Percentiles rank a stretch among this genome's conserved stretches.
Conservation (phyloP, 2,113 vertebrate species). For the Silurus meridionalis region DNA sequence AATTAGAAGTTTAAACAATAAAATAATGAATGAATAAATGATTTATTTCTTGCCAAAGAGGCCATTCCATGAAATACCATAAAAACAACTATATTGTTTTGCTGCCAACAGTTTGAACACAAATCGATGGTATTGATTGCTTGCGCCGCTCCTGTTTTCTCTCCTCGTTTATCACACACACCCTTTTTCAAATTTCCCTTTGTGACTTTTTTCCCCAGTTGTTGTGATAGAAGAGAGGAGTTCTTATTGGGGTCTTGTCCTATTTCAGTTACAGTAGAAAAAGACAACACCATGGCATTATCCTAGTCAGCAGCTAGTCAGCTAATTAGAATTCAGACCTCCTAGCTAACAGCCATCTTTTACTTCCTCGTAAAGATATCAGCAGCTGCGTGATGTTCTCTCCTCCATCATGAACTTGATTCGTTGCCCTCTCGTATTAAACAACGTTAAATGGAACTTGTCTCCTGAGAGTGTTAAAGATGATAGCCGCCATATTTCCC, state of each 20-base stretch:
- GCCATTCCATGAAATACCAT: slow-evolving; percentile 63
- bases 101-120: slow-evolving; percentile 74
- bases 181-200: slow-evolving; percentile 16
- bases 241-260: background rate
- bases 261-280: background rate
- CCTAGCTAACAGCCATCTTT: no score
- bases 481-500: slow-evolving; percentile 19
- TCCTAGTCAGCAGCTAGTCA: background rate
- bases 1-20: background rate
- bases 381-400: slow-evolving; percentile 43
- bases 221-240: background rate
- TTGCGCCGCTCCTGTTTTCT: slow-evolving; percentile 74
- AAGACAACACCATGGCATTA: background rate
- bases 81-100: slow-evolving; percentile 78
- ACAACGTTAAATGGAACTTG: slow-evolving; percentile 46
- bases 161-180: slow-evolving; percentile 64
- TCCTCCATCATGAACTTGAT: slow-evolving; percentile 40
- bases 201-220: background rate
- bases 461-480: slow-evolving; percentile 33
- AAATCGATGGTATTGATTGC: slow-evolving; percentile 78
- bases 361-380: background rate
- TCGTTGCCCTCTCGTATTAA: slow-evolving; percentile 49
- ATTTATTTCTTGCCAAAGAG: slow-evolving; percentile 74
- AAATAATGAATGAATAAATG: slow-evolving; percentile 67
- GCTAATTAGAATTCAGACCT: background rate